A percentile compares a stretch with the other conserved stretches of the same genome.
These are phyloP conservation scores for Leucoraja erinaceus DNA, from an alignment of 2,113 vertebrate species.

Conservation along the genomic window DNA sequence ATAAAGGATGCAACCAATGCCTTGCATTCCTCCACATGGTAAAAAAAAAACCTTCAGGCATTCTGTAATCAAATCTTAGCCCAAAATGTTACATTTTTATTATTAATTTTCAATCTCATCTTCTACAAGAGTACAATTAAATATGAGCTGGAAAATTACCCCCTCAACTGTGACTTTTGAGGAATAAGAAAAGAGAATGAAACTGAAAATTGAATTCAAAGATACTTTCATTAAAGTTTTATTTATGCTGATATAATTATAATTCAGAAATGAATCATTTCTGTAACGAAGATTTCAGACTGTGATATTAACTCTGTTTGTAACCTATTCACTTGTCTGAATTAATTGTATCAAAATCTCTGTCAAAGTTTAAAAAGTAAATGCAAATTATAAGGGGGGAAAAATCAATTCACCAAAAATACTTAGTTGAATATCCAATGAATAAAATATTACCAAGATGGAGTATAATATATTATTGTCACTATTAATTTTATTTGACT, in stretches of 20 bases:
- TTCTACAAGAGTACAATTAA: background rate
- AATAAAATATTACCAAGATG: slow-evolving; percentile 36
- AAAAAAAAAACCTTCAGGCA: background rate
- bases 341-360: slow-evolving; percentile 26
- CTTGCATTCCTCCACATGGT: background rate
- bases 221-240: slow-evolving; percentile 34
- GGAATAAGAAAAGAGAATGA: background rate
- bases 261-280: slow-evolving; percentile 31
- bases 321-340: slow-evolving; percentile 34
- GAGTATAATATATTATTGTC: slow-evolving; percentile 35
- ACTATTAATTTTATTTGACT: slow-evolving; percentile 26
- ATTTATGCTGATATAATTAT: slow-evolving; percentile 37
- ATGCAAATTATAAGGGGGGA: background rate
- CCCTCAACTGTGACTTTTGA: slow-evolving; percentile 7
- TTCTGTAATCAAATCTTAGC: slow-evolving; percentile 27
- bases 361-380: slow-evolving; percentile 36
- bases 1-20: background rate
- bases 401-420: slow-evolving; percentile 32
- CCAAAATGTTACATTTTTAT: slow-evolving; percentile 26
- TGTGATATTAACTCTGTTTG: slow-evolving; percentile 27
- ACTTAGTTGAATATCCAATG: slow-evolving; percentile 16
- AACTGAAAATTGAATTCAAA: slow-evolving; percentile 28
- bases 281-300: slow-evolving; percentile 34
- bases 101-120: slow-evolving; percentile 34
- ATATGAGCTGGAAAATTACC: slow-evolving; percentile 21